phyloP scores from a whole-genome alignment of 2,888 invertebrate species.

The Philaethria dido region DNA sequence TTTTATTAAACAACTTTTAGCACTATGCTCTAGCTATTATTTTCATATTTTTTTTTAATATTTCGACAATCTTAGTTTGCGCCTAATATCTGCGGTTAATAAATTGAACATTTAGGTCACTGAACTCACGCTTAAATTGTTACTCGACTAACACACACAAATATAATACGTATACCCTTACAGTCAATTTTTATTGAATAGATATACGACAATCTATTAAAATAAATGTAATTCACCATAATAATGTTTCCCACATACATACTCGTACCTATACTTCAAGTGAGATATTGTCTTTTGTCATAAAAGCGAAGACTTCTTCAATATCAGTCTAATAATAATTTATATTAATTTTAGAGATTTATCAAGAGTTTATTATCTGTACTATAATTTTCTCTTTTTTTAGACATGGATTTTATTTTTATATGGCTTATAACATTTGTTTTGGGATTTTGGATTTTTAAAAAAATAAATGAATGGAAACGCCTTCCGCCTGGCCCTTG shows the following conservation, averaged over 20 bases:
- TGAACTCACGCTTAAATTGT: slow-evolving; percentile 4
- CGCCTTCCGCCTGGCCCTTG: slow-evolving; percentile 90
- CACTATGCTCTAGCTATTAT: background rate
- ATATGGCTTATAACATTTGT: slow-evolving; percentile 48
- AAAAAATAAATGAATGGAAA: slow-evolving; percentile 70
- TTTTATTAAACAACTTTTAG: background rate
- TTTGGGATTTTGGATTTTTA: slow-evolving; percentile 59
- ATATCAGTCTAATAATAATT: background rate
- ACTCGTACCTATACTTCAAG: no score
- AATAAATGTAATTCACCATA: no score
- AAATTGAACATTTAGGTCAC: slow-evolving; percentile 8
- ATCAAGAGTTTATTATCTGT: background rate
- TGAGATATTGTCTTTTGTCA: no score
- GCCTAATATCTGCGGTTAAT: background rate
- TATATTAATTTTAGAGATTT: background rate
- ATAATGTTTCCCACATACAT: no score
- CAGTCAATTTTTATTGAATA: background rate
- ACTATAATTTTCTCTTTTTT: slow-evolving; percentile 8
- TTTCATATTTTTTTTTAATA: background rate
- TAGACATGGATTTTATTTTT: slow-evolving; percentile 48
- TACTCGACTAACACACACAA: background rate
- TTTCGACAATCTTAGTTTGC: background rate
- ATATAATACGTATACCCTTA: background rate
- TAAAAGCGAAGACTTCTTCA: background rate
- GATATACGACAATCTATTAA: no score